These are phyloP conservation scores for Apis mellifera DNA, from an alignment of 1,140 invertebrate genomes.

Conservation along the genomic window DNA sequence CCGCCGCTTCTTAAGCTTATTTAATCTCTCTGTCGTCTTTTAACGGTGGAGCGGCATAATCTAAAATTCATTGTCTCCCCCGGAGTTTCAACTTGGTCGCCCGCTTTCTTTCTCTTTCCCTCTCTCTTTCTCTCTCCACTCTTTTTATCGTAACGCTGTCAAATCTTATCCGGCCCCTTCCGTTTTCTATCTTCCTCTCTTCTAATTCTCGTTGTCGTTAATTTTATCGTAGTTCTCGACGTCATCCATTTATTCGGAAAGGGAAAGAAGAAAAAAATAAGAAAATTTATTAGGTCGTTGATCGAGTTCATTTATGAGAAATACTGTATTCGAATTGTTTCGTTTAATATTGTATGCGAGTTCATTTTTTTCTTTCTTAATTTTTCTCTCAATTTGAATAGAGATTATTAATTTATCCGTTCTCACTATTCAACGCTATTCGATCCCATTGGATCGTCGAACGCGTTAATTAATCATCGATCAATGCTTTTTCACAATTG, in stretches of 20 bases:
- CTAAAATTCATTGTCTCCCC: constrained; percentile 37
- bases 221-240: not conserved
- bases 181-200: not conserved
- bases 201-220: not conserved
- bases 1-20: constrained; percentile 31
- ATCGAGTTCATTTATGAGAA: no score
- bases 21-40: constrained; percentile 41
- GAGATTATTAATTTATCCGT: no score
- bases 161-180: not conserved
- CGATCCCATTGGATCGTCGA: no score
- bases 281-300: no score
- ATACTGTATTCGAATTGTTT: no score
- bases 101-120: not conserved
- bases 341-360: no score
- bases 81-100: not conserved
- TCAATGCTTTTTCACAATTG: no score
- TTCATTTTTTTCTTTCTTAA: no score
- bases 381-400: no score
- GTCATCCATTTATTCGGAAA: not conserved
- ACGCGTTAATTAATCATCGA: no score
- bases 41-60: constrained; percentile 29
- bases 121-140: no score
- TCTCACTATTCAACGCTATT: no score
- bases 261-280: not conserved
- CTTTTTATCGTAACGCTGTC: not conserved